Evolutionary conservation across 2,888 invertebrate species (phyloP).

Genomic region (Synergus gifuensis): DNA sequence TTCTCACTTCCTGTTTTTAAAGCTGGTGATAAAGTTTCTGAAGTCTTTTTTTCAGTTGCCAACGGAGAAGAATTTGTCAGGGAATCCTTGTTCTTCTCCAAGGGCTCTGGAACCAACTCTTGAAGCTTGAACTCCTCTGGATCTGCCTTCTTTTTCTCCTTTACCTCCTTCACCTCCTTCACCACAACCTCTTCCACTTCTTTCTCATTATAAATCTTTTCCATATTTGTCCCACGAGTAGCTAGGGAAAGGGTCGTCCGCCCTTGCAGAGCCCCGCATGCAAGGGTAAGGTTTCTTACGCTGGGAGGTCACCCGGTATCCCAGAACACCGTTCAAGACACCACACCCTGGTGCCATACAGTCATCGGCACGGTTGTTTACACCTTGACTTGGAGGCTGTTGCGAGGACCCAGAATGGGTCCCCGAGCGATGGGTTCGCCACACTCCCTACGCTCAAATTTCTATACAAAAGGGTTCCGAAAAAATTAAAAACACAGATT

Average conservation of each 20-base stretch:
- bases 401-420: background rate
- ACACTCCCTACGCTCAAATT: constrained; percentile 1
- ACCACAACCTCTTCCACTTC: background rate
- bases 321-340: constrained; percentile 41
- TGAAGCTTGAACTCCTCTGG: background rate
- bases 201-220: background rate
- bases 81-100: background rate
- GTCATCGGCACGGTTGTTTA: constrained; percentile 42
- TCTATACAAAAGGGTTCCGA: background rate
- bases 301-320: constrained; percentile 46
- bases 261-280: constrained; percentile 44
- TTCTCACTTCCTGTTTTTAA: background rate
- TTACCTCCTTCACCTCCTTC: background rate
- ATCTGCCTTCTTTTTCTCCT: background rate
- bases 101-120: background rate
- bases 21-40: background rate
- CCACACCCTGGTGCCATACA: constrained; percentile 38
- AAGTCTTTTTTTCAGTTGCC: background rate
- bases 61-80: background rate
- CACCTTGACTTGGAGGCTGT: constrained; percentile 38
- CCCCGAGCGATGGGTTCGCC: constrained; percentile 8
- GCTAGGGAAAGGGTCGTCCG: constrained; percentile 43
- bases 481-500: background rate
- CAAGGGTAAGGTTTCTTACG: constrained; percentile 43
- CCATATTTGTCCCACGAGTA: constrained; percentile 41